Evolutionary conservation across 2,113 vertebrate genomes (phyloP), one percentile per base, ranked within the genome.

Genomic region (Nymphicus hollandicus): DNA sequence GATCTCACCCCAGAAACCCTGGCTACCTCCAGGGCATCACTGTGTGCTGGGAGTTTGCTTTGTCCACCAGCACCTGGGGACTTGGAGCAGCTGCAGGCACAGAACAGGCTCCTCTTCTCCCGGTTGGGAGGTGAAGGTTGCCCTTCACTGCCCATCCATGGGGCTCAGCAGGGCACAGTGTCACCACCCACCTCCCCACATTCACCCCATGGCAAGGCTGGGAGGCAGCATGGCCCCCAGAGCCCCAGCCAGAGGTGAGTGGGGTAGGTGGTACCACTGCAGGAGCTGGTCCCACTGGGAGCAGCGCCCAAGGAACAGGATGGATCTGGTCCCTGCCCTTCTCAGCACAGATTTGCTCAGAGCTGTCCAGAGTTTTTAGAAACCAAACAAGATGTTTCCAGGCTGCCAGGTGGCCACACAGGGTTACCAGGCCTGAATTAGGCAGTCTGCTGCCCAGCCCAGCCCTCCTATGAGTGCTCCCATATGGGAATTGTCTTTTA

Each of bases 401-500:
- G 35, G 68, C 94, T 89, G 69, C 76, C 64, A 90, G 82, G 49
- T 28, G 41, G 86, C 81, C 8, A 3, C 91, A 69, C 85, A 88
- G 74, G 33, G 69, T 86, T 70, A 95, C 90, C n/a, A 91, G 88
- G 80, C 90, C 90, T 86, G 91, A 96, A 93, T 93, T 93, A 94
- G 91, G 64, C 74, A 3, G n/a, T 65, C 89, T 7, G 46, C 77
- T 9, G 28, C 93, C 89, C 96, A 94, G 96, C 92, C 93, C 95
- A 81, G 80, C 74, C 96, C 92, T 97, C 92, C 91, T 79, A 94
- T 52, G 19, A 87, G 78, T 31, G 82, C 94, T 96, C 95, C 96
- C 90, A 96, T 93, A 96, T 94, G 95, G 94, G 95, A 92, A 95
- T 88, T 95, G 93, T 97, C 97, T 98, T 98, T 98, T 97, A 98